Evolutionary conservation across 2,113 vertebrate genomes (phyloP), one percentile per base, ranked within the genome.

Genomic region (Myiozetetes cayanensis): DNA sequence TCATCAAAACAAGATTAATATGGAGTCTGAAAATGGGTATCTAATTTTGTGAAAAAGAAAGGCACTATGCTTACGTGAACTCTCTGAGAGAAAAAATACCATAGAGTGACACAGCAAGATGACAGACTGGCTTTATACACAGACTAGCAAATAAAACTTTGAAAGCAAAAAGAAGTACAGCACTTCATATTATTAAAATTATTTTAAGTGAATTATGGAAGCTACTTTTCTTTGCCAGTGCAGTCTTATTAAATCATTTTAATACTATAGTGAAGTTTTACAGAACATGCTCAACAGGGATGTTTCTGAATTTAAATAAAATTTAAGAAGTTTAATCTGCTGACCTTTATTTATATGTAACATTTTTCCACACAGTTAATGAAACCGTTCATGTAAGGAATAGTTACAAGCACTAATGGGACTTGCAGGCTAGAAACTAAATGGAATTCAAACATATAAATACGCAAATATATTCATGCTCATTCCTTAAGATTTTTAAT

Each of bases 371-470:
- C 1, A 5, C 16, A 87, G 56, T 81, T 92, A 93, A 94, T 95
- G 37, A 92, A 95, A 89, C 21, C 59, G 85, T 66, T 93, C 41
- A 86, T 65, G 76, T 49, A 92, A 85, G 61, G 76, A 81, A 58
- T 67, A n/a, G 77, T 68, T 96, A 47, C 79, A 52, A 63, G 61
- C 73, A 82, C 86, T 84, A 94, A 91, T 30, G 72, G 46, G 76
- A 55, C 53, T 90, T 72, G 43, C 56, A 93, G 83, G 70, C 70
- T 77, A 83, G 75, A 88, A 95, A 91, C 56, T 75, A 89, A 96
- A 93, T 80, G 61, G 56, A 74, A 93, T 86, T 96, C 37, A 71
- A 89, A 49, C 23, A 89, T 82, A 96, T 71, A 95, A 86, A 90
- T 50, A 96, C 83, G 87, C 59, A 91, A 89, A 94, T 70, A 71